A percentile compares a stretch with the other conserved stretches of the same genome.
phyloP scores from a whole-genome alignment of 2,113 vertebrate species.

The Smithornis capensis region DNA sequence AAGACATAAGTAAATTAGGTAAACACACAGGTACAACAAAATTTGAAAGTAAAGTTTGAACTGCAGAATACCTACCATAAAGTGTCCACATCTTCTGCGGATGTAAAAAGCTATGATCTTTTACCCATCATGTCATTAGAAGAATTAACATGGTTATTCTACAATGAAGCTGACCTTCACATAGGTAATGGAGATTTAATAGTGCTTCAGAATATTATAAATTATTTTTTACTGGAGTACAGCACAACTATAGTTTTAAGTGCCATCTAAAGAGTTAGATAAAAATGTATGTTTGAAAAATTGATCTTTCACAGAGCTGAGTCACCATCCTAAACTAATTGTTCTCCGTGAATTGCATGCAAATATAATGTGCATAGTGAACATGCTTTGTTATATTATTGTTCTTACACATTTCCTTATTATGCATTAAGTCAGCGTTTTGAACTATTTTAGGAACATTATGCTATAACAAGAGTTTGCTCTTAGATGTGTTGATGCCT shows the following conservation, averaged over 20 bases:
- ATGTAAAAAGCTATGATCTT: neutral
- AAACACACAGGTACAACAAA: neutral
- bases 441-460: neutral
- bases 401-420: neutral
- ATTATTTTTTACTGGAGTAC: neutral
- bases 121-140: neutral
- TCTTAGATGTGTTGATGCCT: neutral
- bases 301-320: neutral
- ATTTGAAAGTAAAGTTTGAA: neutral
- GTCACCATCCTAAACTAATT: neutral
- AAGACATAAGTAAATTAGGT: neutral
- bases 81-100: neutral
- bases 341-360: neutral
- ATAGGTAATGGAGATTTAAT: neutral
- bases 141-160: neutral
- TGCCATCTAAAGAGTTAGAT: neutral
- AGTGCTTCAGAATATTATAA: neutral
- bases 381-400: neutral
- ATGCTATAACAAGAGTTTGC: neutral
- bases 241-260: neutral
- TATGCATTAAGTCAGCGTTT: neutral
- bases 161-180: neutral
- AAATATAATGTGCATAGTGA: fast-evolving
- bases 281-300: neutral
- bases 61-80: neutral